phyloP scores from a whole-genome alignment of 2,888 invertebrate genomes.

The Acanthococcus lagerstroemiae region DNA sequence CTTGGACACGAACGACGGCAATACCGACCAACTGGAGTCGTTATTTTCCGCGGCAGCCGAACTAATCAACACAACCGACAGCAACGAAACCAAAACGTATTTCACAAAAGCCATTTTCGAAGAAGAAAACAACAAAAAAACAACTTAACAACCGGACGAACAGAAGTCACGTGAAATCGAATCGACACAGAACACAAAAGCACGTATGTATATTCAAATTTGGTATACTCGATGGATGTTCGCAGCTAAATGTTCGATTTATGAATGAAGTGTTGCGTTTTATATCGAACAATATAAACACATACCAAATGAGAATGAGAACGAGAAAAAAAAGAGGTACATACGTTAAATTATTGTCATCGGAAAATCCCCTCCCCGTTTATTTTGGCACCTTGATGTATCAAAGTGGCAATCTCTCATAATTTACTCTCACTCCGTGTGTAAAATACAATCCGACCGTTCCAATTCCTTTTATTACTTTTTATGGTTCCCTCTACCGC shows the following conservation, averaged over 20 bases:
- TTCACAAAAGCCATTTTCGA: background rate
- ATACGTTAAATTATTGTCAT: conserved; percentile 4
- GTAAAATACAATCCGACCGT: conserved; percentile 5
- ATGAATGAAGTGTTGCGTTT: background rate
- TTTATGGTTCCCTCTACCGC: background rate
- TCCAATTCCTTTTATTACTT: conserved; percentile 8
- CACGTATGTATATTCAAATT: no score
- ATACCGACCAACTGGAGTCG: conserved; percentile 2
- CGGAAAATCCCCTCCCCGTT: background rate
- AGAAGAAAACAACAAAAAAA: no score
- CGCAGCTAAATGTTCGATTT: background rate
- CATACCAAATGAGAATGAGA: background rate
- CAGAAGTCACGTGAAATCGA: no score
- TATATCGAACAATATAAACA: background rate
- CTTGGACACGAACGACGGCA: conserved; percentile 11
- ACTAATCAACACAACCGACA: background rate
- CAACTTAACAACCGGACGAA: no score
- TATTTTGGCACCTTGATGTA: background rate
- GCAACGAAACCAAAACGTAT: background rate
- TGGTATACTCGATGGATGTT: background rate
- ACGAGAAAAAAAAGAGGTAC: background rate
- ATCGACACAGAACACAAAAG: no score
- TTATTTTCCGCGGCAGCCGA: background rate
- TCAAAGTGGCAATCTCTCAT: conserved; percentile 7
- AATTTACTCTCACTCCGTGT: conserved; percentile 19